Conservation (phyloP, 2,797 vertebrate genomes). For the Urophycis tenuis region DNA sequence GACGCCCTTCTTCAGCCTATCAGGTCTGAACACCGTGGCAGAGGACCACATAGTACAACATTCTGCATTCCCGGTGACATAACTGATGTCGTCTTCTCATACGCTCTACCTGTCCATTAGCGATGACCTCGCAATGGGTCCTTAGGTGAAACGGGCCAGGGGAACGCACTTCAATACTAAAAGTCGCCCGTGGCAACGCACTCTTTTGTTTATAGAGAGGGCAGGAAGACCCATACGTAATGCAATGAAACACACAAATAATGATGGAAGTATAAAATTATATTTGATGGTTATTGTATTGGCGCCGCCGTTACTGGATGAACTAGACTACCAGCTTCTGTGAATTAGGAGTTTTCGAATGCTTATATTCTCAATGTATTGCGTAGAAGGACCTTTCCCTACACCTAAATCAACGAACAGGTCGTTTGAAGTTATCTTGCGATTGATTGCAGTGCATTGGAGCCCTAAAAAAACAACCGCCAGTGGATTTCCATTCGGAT, state of each 20-base stretch:
- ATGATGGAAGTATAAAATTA: background rate
- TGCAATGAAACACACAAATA: background rate
- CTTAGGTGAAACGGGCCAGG: slow-evolving; percentile 14
- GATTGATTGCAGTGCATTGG: background rate
- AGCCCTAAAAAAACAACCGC: background rate
- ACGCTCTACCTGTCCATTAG: slow-evolving; percentile 36
- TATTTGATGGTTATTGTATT: background rate
- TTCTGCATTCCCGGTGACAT: background rate
- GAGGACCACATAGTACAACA: background rate
- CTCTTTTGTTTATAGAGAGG: background rate
- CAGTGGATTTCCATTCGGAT: too few species aligned
- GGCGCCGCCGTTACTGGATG: background rate
- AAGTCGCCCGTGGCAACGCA: background rate
- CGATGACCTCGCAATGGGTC: slow-evolving; percentile 28
- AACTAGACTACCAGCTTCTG: background rate
- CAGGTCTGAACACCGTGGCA: slow-evolving; percentile 8
- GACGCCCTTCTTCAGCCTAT: background rate
- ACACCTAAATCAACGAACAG: too few species aligned
- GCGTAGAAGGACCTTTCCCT: too few species aligned
- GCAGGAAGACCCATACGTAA: background rate
- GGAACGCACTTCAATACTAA: slow-evolving; percentile 34
- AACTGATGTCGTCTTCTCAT: background rate
- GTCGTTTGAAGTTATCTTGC: too few species aligned
- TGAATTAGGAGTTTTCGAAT: background rate
- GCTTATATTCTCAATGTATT: background rate